Base-by-base conservation (phyloP, 2,888 invertebrate genomes). In the Embidobia sp. region DNA sequence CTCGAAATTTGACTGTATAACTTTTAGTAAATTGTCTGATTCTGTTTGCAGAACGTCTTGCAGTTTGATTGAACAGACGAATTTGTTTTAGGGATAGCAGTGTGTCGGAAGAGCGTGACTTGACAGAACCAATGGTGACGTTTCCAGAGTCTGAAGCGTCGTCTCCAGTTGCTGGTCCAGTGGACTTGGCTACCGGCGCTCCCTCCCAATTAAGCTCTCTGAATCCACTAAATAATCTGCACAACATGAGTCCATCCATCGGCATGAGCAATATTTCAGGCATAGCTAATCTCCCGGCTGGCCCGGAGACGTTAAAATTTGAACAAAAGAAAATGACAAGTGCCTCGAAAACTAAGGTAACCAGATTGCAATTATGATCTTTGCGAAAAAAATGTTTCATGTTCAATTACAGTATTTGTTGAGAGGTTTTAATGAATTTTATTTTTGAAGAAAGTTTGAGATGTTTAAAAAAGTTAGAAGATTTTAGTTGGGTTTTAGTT, bases 261-360 rank as follows among this genome's bases (percentile, higher is more conserved):
- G 85, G 79, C 46, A 85, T 85, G 78, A 79, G 83, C 84, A 90
- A 79, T 85, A 90, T 77, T 82, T 87, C 84, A 26, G 64, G 82
- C 27, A 87, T 87, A 37, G 80, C 86, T 26, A 86, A 77, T 69
- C 51, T 88, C 26, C 81, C 87, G 57, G 79, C 85, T 19, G 86
- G 86, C 13, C 86, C 91, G 77, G 93, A 95, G 85, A 94, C 94
- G 64, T 91, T 96, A 79, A 96, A 95, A 88, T 96, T 94, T 87
- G 95, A 96, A 89, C 95, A 96, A 89, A 96, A 95, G 86, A 93
- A 95, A 81, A 94, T 94, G 89, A 94, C 95, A 77, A 95, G 95
- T 59, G 94, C 95, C 69, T 93, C 93, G 22, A 93, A 93, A 82
- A 95, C 95, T 0, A 94, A 95, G 89, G 92, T 93, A 84, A 88